Percentiles rank a stretch among this genome's conserved stretches.
phyloP scores from a whole-genome alignment of 2,797 vertebrate species.

The Lacerta viridis region DNA sequence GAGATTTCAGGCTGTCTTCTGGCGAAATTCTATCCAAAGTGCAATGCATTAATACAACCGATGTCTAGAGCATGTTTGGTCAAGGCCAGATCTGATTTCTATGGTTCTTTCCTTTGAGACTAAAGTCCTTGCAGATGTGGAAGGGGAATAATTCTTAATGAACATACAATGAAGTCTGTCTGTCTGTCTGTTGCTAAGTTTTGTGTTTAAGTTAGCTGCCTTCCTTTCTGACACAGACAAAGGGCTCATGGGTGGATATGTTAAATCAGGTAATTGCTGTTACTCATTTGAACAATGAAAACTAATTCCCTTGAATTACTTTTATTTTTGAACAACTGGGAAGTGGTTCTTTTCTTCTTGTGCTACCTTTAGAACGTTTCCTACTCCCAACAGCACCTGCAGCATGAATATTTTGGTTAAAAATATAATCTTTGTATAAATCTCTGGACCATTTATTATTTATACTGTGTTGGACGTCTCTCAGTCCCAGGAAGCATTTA shows the following conservation, averaged over 20 bases:
- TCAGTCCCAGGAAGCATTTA: conserved; percentile 7
- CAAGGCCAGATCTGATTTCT: background rate
- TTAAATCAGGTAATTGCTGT: conserved; percentile 16
- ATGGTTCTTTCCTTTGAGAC: background rate
- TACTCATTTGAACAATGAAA: background rate
- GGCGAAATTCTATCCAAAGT: background rate
- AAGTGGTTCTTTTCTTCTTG: background rate
- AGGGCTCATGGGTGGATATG: background rate
- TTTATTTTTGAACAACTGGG: background rate
- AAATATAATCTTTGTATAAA: conserved; percentile 18
- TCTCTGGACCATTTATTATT: conserved; percentile 17
- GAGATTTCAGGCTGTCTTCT: too few relatives aligned
- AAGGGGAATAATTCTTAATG: conserved; percentile 1
- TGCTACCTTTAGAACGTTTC: background rate
- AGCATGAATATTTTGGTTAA: conserved; percentile 11
- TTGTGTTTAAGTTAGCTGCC: conserved; percentile 7
- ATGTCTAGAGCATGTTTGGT: background rate
- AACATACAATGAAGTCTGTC: conserved; percentile 17
- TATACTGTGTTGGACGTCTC: background rate
- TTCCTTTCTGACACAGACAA: conserved; percentile 5
- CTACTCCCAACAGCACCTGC: background rate
- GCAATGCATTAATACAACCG: background rate
- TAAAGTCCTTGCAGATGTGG: background rate
- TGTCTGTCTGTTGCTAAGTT: background rate
- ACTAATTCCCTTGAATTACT: background rate